Percentiles rank a stretch among this genome's conserved stretches.
Evolutionary conservation across 2,797 vertebrate species (phyloP).

Genomic region (Delichon dasypus): DNA sequence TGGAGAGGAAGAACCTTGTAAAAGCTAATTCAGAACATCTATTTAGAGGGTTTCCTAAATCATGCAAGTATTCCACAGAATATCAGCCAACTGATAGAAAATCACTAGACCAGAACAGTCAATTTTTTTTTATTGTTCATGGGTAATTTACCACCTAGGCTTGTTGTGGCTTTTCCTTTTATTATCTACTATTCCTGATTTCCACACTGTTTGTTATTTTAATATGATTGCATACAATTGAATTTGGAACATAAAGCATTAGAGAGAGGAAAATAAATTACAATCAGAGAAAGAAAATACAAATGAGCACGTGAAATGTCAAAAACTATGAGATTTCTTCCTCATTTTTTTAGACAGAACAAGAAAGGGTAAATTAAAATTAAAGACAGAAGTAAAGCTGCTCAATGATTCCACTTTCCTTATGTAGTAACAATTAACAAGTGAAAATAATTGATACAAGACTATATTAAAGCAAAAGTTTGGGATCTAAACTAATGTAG

Average conservation of each 20-base stretch:
- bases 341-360: neutral
- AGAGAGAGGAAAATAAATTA: constrained; percentile 40
- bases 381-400: neutral
- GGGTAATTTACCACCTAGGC: constrained; percentile 44
- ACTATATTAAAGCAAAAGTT: neutral
- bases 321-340: neutral
- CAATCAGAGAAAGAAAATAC: constrained; percentile 36
- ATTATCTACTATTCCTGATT: constrained; percentile 40
- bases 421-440: neutral
- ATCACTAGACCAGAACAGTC: constrained; percentile 4
- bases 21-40: neutral
- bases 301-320: neutral
- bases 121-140: constrained; percentile 40
- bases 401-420: neutral
- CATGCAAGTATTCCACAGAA: neutral
- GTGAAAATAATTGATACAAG: neutral
- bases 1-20: neutral
- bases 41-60: neutral
- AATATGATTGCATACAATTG: constrained; percentile 54
- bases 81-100: constrained; percentile 6
- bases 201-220: constrained; percentile 49
- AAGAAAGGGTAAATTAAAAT: neutral
- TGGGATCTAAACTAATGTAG: neutral
- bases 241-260: constrained; percentile 58
- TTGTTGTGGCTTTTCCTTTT: constrained; percentile 23